These are phyloP conservation scores for Drosophila neocordata DNA, from an alignment of 1,140 invertebrate genomes.

Conservation along the genomic window DNA sequence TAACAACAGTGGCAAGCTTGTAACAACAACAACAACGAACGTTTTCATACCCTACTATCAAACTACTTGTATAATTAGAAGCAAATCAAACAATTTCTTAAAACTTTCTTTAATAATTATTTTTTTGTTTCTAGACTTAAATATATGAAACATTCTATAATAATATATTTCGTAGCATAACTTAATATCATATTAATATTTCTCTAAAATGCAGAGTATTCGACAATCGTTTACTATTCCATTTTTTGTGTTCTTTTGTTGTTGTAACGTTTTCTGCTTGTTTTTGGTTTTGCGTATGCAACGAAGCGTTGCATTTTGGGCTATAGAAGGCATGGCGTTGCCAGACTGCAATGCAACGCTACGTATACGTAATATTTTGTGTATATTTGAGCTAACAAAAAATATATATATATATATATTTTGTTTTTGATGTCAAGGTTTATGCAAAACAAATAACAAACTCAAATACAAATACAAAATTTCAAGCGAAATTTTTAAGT, in stretches of 20 bases:
- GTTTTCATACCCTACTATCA: background rate
- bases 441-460: constrained; percentile 32
- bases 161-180: too few relatives aligned
- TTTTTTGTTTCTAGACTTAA: too few relatives aligned
- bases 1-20: background rate
- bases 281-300: constrained; percentile 61
- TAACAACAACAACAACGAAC: constrained; percentile 1
- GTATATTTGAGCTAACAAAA: constrained; percentile 2
- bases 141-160: too few relatives aligned
- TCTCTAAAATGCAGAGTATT: background rate
- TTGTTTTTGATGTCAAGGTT: constrained; percentile 70
- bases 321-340: constrained; percentile 50
- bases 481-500: constrained; percentile 34
- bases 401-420: background rate
- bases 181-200: too few relatives aligned
- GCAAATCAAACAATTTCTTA: too few relatives aligned
- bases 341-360: constrained; percentile 56
- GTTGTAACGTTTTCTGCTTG: background rate
- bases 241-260: background rate
- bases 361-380: constrained; percentile 61
- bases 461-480: constrained; percentile 23
- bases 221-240: background rate
- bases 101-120: too few relatives aligned
- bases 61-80: too few relatives aligned
- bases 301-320: constrained; percentile 78